These are phyloP conservation scores for Morelia viridis DNA, from an alignment of 2,797 vertebrate species.

Conservation along the genomic window DNA sequence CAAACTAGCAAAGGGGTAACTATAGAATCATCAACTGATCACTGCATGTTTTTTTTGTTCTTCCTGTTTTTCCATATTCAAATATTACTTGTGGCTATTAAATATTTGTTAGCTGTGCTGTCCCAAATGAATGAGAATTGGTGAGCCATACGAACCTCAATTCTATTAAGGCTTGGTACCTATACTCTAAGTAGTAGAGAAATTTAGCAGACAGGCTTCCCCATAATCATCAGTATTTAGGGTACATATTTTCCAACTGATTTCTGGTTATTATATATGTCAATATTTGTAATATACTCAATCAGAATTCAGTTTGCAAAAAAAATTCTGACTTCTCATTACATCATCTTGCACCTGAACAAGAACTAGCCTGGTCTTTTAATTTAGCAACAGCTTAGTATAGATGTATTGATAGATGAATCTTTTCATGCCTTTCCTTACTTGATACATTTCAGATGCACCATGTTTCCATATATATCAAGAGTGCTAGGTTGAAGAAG, in stretches of 20 bases:
- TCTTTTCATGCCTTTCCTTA: background rate
- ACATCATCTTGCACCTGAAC: background rate
- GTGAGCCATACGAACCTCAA: background rate
- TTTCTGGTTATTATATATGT: background rate
- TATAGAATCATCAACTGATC: background rate
- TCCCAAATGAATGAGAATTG: background rate
- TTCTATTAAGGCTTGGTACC: background rate
- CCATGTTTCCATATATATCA: background rate
- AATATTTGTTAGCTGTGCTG: background rate
- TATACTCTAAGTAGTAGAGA: background rate
- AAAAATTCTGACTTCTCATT: background rate
- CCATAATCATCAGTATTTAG: background rate
- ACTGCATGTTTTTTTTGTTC: background rate
- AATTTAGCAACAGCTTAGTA: background rate
- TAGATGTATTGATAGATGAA: background rate
- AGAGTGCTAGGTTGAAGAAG: background rate
- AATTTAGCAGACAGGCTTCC: background rate
- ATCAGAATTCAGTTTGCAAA: background rate
- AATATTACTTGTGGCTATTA: constrained; percentile 7
- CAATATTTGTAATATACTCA: background rate
- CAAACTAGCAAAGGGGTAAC: background rate
- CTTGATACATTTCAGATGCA: background rate
- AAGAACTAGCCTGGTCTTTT: background rate
- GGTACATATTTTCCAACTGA: background rate
- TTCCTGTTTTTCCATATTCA: background rate